A percentile compares a stretch with the other conserved stretches of the same genome.
phyloP scores from a whole-genome alignment of 2,888 invertebrate genomes.

The Idaea dimidiata region DNA sequence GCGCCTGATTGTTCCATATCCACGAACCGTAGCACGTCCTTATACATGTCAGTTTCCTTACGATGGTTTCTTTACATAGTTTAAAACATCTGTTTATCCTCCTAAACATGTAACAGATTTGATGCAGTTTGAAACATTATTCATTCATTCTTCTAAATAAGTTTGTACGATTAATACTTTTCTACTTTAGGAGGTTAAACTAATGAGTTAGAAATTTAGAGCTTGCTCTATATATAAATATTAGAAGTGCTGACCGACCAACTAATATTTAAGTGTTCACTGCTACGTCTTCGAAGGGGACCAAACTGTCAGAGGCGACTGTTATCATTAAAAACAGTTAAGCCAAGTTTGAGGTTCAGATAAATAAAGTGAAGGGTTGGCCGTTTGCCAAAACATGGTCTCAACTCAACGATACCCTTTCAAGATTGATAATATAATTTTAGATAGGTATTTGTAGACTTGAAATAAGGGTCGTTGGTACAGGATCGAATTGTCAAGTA shows the following conservation, averaged over 20 bases:
- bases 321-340: background rate
- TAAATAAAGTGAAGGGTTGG: conserved; percentile 1
- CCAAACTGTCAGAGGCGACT: background rate
- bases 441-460: background rate
- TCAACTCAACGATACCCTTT: background rate
- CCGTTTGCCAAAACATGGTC: conserved; percentile 7
- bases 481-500: no score
- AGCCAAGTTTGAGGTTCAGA: background rate
- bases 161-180: no score
- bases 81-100: no score
- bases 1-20: no score
- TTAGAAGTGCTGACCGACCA: background rate
- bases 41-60: no score
- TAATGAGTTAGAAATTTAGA: no score
- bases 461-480: background rate
- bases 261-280: background rate
- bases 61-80: no score
- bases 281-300: background rate
- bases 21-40: no score
- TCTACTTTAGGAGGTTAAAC: no score
- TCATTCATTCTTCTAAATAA: no score
- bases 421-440: background rate
- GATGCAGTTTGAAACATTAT: no score
- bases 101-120: no score
- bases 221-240: conserved; percentile 13